Conservation (phyloP, 2,888 invertebrate genomes). For the Lasioglossum figueresi region DNA sequence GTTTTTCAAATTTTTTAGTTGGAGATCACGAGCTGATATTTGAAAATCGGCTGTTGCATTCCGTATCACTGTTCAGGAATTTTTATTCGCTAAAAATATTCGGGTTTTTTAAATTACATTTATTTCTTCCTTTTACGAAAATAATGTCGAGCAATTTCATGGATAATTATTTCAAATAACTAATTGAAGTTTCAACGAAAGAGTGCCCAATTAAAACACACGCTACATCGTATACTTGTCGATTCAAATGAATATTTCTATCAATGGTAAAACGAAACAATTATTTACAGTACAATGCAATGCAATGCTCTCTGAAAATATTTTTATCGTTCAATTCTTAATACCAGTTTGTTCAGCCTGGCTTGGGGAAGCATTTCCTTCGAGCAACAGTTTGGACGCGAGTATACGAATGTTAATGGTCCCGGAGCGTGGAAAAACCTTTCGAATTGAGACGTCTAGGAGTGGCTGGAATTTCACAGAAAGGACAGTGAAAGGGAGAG, state of each 20-base stretch:
- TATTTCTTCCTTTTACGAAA: background rate
- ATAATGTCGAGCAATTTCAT: background rate
- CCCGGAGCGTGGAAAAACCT: background rate
- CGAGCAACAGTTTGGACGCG: constrained; percentile 15
- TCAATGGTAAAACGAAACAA: background rate
- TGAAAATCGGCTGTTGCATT: background rate
- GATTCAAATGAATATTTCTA: background rate
- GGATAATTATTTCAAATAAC: background rate
- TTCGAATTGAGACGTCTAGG: constrained; percentile 22
- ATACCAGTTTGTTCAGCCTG: background rate
- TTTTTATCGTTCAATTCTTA: too few species aligned
- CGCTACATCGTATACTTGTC: background rate
- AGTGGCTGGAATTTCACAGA: background rate
- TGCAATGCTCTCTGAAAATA: too few species aligned
- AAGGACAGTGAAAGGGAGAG: constrained; percentile 4
- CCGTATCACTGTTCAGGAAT: background rate
- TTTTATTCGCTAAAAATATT: background rate
- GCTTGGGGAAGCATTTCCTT: background rate
- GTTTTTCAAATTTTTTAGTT: background rate
- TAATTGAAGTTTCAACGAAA: background rate
- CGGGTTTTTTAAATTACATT: background rate
- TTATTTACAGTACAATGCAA: background rate
- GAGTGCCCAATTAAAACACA: background rate
- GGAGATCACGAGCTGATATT: background rate
- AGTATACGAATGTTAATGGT: constrained; percentile 15